A percentile compares a stretch with the other conserved stretches of the same genome.
Conservation (phyloP, 2,888 invertebrate genomes). For the Hedya salicella region DNA sequence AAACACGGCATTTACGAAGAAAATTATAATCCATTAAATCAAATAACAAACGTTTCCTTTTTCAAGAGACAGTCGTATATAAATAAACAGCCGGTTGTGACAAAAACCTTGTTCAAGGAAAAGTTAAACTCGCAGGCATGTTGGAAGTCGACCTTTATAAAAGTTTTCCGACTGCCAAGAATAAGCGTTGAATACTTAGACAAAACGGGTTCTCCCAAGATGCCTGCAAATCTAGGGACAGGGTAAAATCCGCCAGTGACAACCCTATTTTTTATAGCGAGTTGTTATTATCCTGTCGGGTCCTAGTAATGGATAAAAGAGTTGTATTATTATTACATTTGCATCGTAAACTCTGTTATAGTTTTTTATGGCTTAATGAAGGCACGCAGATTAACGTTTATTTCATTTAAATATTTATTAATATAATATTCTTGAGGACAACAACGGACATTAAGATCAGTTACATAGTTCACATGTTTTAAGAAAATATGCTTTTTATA, state of each 20-base stretch:
- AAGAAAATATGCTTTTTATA: too few species aligned
- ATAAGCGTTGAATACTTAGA: conserved; percentile 9
- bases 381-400: background rate
- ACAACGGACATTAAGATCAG: too few species aligned
- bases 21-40: too few species aligned
- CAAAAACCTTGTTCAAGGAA: conserved; percentile 2
- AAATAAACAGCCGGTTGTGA: conserved; percentile 9
- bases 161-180: conserved; percentile 3
- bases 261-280: conserved; percentile 19
- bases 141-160: conserved; percentile 4
- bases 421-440: background rate
- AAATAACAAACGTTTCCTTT: background rate
- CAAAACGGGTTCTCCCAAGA: background rate
- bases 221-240: conserved; percentile 1
- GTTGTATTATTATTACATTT: conserved; percentile 20
- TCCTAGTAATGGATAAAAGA: conserved; percentile 10
- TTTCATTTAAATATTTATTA: background rate
- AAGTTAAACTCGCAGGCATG: background rate
- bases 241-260: conserved; percentile 5
- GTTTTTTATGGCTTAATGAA: conserved; percentile 13
- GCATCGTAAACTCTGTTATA: conserved; percentile 1
- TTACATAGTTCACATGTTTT: too few species aligned
- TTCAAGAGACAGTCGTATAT: background rate
- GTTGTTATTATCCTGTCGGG: conserved; percentile 3
- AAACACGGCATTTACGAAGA: too few species aligned